phyloP scores from a whole-genome alignment of 2,797 vertebrate genomes.

The Jordanella pulchra region DNA sequence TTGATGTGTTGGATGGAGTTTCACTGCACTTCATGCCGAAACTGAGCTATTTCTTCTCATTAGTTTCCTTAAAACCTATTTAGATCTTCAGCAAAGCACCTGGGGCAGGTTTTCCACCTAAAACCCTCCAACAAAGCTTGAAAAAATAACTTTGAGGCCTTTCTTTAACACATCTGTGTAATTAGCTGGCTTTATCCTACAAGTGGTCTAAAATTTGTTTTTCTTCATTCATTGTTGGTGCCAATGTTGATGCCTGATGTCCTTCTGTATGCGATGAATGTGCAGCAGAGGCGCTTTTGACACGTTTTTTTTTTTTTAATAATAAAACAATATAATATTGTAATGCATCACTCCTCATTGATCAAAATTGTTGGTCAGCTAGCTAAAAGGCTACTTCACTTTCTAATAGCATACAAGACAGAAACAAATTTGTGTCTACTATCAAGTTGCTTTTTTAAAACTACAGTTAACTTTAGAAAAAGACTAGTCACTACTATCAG shows the following conservation, averaged over 20 bases:
- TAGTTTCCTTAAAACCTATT: not conserved
- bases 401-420: not conserved
- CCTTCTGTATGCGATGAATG: not conserved
- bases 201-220: not conserved
- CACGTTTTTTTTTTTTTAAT: too few relatives aligned
- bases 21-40: not conserved
- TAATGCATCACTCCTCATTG: not conserved
- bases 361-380: not conserved
- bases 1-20: not conserved
- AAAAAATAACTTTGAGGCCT: too few relatives aligned
- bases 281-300: too few relatives aligned
- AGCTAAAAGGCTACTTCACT: not conserved
- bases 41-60: not conserved
- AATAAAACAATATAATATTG: too few relatives aligned
- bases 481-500: too few relatives aligned
- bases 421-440: not conserved
- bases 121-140: not conserved
- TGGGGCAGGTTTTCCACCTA: not conserved
- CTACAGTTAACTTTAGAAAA: not conserved
- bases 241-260: not conserved
- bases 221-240: not conserved
- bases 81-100: not conserved
- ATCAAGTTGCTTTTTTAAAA: too few relatives aligned
- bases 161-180: too few relatives aligned
- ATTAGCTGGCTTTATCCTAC: too few relatives aligned